Conservation (phyloP, 2,113 vertebrate species). For the Manacus vitellinus region DNA sequence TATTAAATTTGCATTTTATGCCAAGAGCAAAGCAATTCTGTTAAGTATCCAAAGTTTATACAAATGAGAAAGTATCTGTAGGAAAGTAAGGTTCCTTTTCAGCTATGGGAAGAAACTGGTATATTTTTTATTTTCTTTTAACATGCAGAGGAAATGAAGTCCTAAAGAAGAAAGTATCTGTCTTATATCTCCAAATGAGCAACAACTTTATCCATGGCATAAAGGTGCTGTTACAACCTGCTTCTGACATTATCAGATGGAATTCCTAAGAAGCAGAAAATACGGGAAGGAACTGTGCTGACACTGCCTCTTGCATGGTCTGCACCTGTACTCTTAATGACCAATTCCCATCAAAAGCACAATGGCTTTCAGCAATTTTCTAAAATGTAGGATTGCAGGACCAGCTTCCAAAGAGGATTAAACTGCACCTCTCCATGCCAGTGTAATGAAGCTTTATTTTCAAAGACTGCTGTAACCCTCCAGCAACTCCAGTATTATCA, state of each 20-base stretch:
- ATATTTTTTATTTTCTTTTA: not conserved
- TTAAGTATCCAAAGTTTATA: not conserved
- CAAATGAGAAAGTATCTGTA: not conserved
- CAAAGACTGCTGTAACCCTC: constrained; percentile 35
- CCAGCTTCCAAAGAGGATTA: constrained; percentile 43
- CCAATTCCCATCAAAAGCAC: constrained; percentile 1
- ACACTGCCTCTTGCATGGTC: not conserved
- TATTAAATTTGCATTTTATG: not conserved
- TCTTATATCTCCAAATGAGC: not conserved
- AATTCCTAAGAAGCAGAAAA: constrained; percentile 22
- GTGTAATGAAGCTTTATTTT: constrained; percentile 40
- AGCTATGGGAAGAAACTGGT: not conserved
- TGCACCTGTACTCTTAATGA: constrained; percentile 34
- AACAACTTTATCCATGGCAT: not conserved
- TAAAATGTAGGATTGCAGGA: not conserved
- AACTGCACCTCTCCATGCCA: constrained; percentile 4
- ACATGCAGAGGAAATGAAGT: not conserved
- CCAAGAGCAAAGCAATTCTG: not conserved
- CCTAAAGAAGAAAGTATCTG: not conserved
- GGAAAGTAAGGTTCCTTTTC: not conserved
- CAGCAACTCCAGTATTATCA: constrained; percentile 39
- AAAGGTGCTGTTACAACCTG: constrained; percentile 35
- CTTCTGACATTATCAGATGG: not conserved
- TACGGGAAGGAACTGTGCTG: not conserved
- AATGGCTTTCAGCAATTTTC: constrained; percentile 31